Percentiles rank a stretch among this genome's conserved stretches.
phyloP scores from a whole-genome alignment of 1,140 invertebrate genomes.

The Leptinotarsa undecemlineata region DNA sequence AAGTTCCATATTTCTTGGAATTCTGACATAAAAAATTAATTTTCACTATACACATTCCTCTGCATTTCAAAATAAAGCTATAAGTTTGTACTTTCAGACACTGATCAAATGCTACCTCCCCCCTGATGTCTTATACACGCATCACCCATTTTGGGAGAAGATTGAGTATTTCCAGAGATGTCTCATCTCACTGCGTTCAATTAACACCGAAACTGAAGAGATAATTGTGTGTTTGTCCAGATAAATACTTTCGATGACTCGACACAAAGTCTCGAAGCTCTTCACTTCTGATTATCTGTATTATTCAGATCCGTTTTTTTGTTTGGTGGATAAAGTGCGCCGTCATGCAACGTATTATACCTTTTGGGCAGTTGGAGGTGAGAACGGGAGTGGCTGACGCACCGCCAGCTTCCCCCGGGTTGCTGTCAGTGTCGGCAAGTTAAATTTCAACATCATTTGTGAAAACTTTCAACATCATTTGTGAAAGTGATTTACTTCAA shows the following conservation, averaged over 20 bases:
- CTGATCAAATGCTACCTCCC: no score
- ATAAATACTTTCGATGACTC: slow-evolving; percentile 26
- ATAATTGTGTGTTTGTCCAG: slow-evolving; percentile 24
- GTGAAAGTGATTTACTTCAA: no score
- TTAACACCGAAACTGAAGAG: slow-evolving; percentile 4
- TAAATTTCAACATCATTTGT: no score
- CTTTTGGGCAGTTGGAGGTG: slow-evolving; percentile 8
- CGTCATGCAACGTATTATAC: slow-evolving; percentile 20
- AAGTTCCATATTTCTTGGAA: no score
- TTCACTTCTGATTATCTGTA: not conserved
- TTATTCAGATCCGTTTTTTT: slow-evolving; percentile 20
- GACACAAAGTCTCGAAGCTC: slow-evolving; percentile 1
- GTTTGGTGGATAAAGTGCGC: slow-evolving; percentile 7
- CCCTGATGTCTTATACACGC: no score
- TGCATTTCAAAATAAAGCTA: no score
- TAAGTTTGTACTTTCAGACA: no score
- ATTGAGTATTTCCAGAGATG: not conserved
- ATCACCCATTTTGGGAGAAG: not conserved
- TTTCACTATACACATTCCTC: no score
- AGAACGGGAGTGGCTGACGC: not conserved
- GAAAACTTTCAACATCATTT: no score
- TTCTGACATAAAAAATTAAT: no score
- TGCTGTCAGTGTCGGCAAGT: no score
- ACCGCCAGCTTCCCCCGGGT: no score
- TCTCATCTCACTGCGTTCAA: not conserved